Evolutionary conservation across 2,888 invertebrate species (phyloP).

Genomic region (Sminthurides aquaticus): DNA sequence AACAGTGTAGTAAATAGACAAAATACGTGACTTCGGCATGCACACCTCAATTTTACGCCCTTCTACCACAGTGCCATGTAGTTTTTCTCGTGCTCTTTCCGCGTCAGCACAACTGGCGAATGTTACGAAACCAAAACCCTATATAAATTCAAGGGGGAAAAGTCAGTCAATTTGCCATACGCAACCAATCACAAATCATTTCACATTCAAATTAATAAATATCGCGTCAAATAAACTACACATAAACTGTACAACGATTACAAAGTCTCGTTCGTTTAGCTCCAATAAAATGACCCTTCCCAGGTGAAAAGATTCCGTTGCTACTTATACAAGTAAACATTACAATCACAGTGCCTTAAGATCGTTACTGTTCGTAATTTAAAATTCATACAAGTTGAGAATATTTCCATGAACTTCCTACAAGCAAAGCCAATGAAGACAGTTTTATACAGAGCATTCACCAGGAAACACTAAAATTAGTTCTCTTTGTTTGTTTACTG

Average conservation of each 20-base stretch:
- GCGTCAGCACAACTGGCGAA: conserved; percentile 99
- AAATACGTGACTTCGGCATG: conserved; percentile 55
- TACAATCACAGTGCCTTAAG: neutral
- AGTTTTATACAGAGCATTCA: conserved; percentile 6
- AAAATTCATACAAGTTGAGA: neutral
- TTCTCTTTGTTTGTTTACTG: neutral
- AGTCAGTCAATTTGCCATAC: conserved; percentile 32
- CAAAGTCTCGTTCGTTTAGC: neutral
- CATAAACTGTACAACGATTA: neutral
- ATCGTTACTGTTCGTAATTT: neutral
- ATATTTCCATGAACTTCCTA: neutral
- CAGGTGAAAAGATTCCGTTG: neutral
- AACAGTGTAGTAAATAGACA: conserved; percentile 8
- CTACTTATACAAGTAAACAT: neutral
- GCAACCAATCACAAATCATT: conserved; percentile 2
- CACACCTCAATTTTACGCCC: conserved; percentile 99
- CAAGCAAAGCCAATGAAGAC: conserved; percentile 7
- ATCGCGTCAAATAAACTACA: neutral
- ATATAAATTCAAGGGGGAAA: conserved; percentile 56
- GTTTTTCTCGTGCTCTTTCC: conserved; percentile 99
- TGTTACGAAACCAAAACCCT: conserved; percentile 99
- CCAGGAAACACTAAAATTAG: conserved; percentile 10
- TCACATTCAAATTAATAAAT: neutral
- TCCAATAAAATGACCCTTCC: neutral
- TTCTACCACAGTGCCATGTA: conserved; percentile 99